These are phyloP conservation scores for Caloenas nicobarica DNA, from an alignment of 2,113 vertebrate genomes.

Conservation along the genomic window DNA sequence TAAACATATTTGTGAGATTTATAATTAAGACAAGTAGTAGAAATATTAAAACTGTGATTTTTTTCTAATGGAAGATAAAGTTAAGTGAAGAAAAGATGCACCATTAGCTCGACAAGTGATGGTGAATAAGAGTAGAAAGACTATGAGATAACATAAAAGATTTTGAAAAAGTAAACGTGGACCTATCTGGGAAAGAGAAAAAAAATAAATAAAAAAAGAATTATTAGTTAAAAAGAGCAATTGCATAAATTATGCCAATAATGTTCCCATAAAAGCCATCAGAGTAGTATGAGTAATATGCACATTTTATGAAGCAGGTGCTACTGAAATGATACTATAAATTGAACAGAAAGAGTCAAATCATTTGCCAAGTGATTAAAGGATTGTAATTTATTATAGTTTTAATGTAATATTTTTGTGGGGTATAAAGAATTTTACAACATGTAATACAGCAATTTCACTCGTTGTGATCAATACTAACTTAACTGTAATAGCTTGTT, in stretches of 20 bases:
- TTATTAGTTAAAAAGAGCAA: slow-evolving; percentile 44
- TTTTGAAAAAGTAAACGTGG: not conserved
- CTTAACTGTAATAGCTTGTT: slow-evolving; percentile 54
- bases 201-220: not conserved
- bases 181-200: not conserved
- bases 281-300: slow-evolving; percentile 32
- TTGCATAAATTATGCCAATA: slow-evolving; percentile 61
- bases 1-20: not conserved
- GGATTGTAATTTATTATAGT: slow-evolving; percentile 58
- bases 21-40: not conserved
- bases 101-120: not conserved
- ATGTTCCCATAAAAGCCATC: not conserved
- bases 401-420: slow-evolving; percentile 66
- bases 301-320: slow-evolving; percentile 58
- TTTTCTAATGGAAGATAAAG: not conserved
- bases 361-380: slow-evolving; percentile 67
- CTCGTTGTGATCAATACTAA: slow-evolving; percentile 26
- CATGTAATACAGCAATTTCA: slow-evolving; percentile 57
- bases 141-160: not conserved
- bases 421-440: slow-evolving; percentile 60
- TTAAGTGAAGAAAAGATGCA: slow-evolving; percentile 1
- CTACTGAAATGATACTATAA: slow-evolving; percentile 45
- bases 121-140: not conserved
- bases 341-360: slow-evolving; percentile 62
- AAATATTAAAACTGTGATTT: not conserved